Conservation (phyloP, 1,140 invertebrate genomes). For the Delia radicum region DNA sequence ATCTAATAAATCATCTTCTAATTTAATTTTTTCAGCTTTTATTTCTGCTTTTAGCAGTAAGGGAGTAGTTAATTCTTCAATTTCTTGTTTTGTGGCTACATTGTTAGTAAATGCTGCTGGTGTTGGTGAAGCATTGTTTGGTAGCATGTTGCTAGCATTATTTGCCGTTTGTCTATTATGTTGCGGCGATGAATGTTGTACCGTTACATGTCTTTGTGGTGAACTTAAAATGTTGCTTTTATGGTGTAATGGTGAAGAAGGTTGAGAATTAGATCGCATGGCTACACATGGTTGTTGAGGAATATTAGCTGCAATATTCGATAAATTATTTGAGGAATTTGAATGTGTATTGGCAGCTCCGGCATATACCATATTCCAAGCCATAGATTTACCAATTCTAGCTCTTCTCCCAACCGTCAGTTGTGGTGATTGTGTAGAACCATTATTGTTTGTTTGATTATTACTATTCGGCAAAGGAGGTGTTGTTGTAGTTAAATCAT, state of each 20-base stretch:
- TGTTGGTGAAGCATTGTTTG: background rate
- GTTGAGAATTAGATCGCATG: conserved; percentile 18
- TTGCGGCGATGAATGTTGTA: background rate
- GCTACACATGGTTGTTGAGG: conserved; percentile 8
- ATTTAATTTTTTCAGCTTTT: conserved; percentile 56
- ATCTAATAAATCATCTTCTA: conserved; percentile 53
- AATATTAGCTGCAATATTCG: background rate
- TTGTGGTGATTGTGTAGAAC: conserved; percentile 26
- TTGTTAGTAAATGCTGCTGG: background rate
- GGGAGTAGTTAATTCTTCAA: conserved; percentile 33
- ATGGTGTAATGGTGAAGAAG: background rate
- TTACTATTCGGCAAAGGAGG: conserved; percentile 2
- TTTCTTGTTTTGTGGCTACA: conserved; percentile 12
- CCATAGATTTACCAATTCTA: conserved; percentile 69
- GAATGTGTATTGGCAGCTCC: conserved; percentile 19
- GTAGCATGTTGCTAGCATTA: background rate
- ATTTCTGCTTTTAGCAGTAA: conserved; percentile 54
- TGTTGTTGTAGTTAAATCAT: conserved; percentile 43
- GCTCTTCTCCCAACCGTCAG: conserved; percentile 58
- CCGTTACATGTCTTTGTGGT: background rate
- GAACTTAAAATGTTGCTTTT: background rate
- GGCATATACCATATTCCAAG: conserved; percentile 58
- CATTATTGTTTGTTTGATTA: background rate
- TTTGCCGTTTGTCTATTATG: background rate
- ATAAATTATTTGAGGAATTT: background rate